phyloP scores from a whole-genome alignment of 2,113 vertebrate genomes.

The Channa argus region DNA sequence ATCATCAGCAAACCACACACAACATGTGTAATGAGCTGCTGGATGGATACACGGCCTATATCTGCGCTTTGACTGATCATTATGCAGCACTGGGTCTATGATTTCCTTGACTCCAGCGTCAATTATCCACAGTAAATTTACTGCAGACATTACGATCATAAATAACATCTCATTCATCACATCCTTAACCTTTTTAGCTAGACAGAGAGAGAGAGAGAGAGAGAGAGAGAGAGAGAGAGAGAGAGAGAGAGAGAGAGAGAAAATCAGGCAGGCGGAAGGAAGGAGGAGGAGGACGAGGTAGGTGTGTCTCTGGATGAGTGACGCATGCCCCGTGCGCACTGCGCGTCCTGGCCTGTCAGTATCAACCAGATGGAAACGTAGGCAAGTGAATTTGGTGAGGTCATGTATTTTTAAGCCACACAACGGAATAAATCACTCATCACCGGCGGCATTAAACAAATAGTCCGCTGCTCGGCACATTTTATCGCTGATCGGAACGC shows the following conservation, averaged over 20 bases:
- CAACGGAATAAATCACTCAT: constrained; percentile 70
- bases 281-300: constrained; percentile 59
- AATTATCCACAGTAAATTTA: not conserved
- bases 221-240: constrained; percentile 19
- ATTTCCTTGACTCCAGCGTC: not conserved
- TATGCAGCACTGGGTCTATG: not conserved
- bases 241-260: constrained; percentile 14
- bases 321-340: constrained; percentile 81
- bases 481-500: constrained; percentile 32
- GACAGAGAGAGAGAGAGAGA: not conserved
- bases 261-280: not conserved
- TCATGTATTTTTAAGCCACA: constrained; percentile 81
- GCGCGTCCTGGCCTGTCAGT: constrained; percentile 81
- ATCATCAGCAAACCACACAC: not conserved
- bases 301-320: constrained; percentile 78
- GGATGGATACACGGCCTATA: not conserved
- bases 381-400: constrained; percentile 78
- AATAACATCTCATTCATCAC: not conserved
- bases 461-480: constrained; percentile 31
- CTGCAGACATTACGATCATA: not conserved
- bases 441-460: constrained; percentile 49
- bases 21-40: not conserved
- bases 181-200: not conserved
- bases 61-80: not conserved
- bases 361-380: constrained; percentile 79